These are phyloP conservation scores for Tenualosa thibaudeaui DNA, from an alignment of 2,797 vertebrate species.

Conservation along the genomic window DNA sequence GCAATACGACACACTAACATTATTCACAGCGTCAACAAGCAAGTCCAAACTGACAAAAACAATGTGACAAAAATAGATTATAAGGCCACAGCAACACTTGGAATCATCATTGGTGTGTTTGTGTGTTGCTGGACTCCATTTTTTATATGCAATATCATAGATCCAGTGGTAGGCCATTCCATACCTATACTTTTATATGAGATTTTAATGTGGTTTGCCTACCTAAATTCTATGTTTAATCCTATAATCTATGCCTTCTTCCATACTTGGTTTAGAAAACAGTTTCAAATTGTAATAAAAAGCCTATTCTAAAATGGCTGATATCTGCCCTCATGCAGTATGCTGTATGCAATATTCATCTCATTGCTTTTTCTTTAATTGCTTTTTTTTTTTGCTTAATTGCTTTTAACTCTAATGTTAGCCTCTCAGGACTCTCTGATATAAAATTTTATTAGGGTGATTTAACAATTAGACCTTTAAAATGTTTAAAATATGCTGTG, in stretches of 20 bases:
- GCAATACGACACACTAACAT: slow-evolving; percentile 77
- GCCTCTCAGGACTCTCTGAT: too few relatives aligned
- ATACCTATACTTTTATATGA: slow-evolving; percentile 69
- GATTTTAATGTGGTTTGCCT: slow-evolving; percentile 77
- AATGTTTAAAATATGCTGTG: too few relatives aligned
- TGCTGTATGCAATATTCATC: too few relatives aligned
- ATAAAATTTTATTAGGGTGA: neutral
- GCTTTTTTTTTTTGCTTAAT: too few relatives aligned
- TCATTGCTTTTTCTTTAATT: too few relatives aligned
- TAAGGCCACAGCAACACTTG: slow-evolving; percentile 82
- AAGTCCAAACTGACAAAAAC: slow-evolving; percentile 47
- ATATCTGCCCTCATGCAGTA: too few relatives aligned
- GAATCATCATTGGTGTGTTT: slow-evolving; percentile 79
- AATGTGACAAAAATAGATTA: slow-evolving; percentile 64
- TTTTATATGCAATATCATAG: slow-evolving; percentile 73
- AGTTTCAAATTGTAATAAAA: slow-evolving; percentile 62
- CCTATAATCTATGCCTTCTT: slow-evolving; percentile 86
- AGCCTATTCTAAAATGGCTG: slow-evolving; percentile 18
- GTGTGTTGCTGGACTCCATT: slow-evolving; percentile 82
- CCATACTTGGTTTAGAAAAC: slow-evolving; percentile 81
- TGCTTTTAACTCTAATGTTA: too few relatives aligned
- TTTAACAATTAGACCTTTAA: neutral
- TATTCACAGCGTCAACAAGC: slow-evolving; percentile 63
- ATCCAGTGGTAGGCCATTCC: slow-evolving; percentile 67
- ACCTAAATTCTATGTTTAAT: slow-evolving; percentile 83